Conservation (phyloP, 2,797 vertebrate genomes). For the Bothrops alternatus region DNA sequence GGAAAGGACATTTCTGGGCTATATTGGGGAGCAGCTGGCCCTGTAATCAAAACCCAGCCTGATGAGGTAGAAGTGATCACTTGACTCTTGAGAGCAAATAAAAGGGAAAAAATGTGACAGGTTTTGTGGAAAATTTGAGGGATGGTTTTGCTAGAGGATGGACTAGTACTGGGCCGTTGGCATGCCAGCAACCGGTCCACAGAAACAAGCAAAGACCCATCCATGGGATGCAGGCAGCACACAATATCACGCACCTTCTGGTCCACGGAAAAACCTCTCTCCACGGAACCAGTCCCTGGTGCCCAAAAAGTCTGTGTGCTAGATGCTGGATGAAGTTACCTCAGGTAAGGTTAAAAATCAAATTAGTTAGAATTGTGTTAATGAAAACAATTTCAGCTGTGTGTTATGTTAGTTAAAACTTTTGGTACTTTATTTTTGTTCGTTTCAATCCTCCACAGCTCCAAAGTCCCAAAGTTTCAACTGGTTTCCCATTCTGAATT, state of each 20-base stretch:
- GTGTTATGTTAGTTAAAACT: background rate
- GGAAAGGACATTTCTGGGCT: background rate
- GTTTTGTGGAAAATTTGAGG: background rate
- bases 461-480: background rate
- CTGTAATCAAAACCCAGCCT: background rate
- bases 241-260: too few species aligned
- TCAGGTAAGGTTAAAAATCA: background rate
- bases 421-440: background rate
- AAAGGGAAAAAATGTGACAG: background rate
- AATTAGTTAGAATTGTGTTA: background rate
- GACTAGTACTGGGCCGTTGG: too few species aligned
- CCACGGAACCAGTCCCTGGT: too few species aligned
- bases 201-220: too few species aligned
- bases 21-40: background rate
- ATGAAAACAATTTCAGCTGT: background rate
- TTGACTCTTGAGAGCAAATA: background rate
- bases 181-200: too few species aligned
- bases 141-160: background rate
- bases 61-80: background rate
- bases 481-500: background rate
- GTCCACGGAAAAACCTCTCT: too few species aligned
- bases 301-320: background rate
- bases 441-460: background rate
- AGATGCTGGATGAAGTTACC: background rate
- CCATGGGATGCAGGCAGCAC: too few species aligned